Percentiles rank a stretch among this genome's conserved stretches.
Conservation (phyloP, 2,113 vertebrate species). For the Phodopus roborovskii region DNA sequence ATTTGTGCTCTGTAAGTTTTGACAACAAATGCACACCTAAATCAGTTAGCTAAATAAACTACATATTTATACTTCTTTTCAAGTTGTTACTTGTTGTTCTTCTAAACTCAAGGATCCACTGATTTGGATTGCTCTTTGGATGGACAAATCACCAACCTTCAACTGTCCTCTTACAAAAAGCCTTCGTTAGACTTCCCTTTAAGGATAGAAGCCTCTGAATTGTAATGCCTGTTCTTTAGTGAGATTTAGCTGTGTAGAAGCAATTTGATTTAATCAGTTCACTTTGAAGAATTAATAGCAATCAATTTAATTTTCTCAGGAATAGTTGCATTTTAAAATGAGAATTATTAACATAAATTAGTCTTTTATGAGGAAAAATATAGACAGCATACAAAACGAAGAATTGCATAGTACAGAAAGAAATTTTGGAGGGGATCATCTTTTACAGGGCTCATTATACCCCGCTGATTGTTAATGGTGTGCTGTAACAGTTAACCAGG, state of each 20-base stretch:
- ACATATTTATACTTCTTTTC: background rate
- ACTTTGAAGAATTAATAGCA: slow-evolving; percentile 55
- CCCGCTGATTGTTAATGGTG: background rate
- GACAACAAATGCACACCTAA: background rate
- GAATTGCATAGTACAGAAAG: background rate
- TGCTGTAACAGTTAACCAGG: background rate
- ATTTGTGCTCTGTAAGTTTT: background rate
- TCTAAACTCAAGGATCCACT: background rate
- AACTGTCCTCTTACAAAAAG: background rate
- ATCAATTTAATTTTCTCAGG: slow-evolving; percentile 62
- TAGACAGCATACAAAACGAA: slow-evolving; percentile 36
- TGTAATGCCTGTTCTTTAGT: background rate
- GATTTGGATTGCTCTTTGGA: background rate
- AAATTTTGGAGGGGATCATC: background rate
- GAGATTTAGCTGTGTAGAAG: slow-evolving; percentile 35
- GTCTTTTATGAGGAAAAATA: slow-evolving; percentile 61
- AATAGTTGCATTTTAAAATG: slow-evolving; percentile 67
- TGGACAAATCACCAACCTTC: background rate
- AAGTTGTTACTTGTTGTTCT: background rate
- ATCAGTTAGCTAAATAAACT: background rate
- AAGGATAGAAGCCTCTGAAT: background rate
- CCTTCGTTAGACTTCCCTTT: background rate
- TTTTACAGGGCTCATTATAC: slow-evolving; percentile 5
- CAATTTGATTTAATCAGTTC: slow-evolving; percentile 62
- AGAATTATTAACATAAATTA: slow-evolving; percentile 68